phyloP scores from a whole-genome alignment of 2,888 invertebrate species.

The Meteorus cinctellus region DNA sequence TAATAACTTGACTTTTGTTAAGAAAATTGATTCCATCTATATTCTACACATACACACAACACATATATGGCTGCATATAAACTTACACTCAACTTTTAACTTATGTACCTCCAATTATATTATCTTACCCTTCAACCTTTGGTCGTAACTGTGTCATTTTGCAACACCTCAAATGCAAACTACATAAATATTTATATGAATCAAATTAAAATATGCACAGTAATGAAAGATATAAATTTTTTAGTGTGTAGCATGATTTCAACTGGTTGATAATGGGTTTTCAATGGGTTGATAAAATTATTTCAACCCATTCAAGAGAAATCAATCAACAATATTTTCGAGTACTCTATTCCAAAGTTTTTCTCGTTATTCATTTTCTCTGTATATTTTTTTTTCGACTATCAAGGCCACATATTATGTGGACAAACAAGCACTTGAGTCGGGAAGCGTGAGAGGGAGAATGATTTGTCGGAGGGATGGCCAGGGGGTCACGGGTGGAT shows the following conservation, averaged over 20 bases:
- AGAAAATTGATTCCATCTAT: background rate
- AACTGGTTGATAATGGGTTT: no score
- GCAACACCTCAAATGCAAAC: constrained; percentile 5
- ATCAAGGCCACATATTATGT: no score
- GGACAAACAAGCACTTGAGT: no score
- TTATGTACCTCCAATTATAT: background rate
- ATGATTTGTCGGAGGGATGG: constrained; percentile 27
- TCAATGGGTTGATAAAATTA: no score
- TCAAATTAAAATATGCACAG: no score
- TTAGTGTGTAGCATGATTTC: no score
- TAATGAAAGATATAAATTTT: no score
- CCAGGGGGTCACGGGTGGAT: constrained; percentile 65
- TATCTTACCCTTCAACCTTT: constrained; percentile 7
- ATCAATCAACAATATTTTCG: no score
- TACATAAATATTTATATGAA: background rate
- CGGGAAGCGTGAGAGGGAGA: background rate
- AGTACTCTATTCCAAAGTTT: no score
- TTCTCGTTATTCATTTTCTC: no score
- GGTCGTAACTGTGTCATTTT: background rate
- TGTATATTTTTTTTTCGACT: no score
- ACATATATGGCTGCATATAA: background rate
- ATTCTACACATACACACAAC: background rate
- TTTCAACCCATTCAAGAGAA: no score
- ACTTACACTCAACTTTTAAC: background rate
- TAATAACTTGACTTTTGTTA: constrained; percentile 12